Conservation (phyloP, 2,113 vertebrate species). For the Alligator sinensis region DNA sequence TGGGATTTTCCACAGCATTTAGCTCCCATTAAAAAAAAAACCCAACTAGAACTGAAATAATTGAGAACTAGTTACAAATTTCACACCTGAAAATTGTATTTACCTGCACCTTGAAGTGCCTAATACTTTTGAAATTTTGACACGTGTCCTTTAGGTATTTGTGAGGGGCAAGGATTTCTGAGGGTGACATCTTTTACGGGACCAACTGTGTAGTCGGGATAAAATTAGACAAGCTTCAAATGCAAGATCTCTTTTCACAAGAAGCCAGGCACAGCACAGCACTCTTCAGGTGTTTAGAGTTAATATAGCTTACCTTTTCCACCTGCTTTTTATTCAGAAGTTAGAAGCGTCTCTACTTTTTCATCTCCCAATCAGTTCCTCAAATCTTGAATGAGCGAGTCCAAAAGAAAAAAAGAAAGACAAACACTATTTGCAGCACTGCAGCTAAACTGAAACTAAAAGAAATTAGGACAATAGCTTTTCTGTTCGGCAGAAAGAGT, state of each 20-base stretch:
- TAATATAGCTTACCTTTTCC: too few species aligned
- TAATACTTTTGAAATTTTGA: neutral
- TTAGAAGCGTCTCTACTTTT: too few species aligned
- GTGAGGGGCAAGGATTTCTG: too few species aligned
- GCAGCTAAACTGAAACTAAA: neutral
- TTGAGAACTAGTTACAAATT: too few species aligned
- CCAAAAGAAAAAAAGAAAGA: neutral
- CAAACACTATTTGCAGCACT: neutral
- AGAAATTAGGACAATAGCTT: too few species aligned
- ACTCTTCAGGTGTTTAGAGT: too few species aligned
- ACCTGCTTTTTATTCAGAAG: neutral
- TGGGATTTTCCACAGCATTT: neutral
- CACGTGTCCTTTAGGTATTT: accelerated
- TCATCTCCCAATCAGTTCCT: neutral
- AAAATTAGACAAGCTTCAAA: too few species aligned
- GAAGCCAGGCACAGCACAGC: too few species aligned
- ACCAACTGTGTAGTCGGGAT: too few species aligned
- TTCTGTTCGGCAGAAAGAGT: neutral
- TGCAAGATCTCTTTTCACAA: too few species aligned
- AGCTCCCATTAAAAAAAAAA: neutral
- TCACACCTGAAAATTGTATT: neutral
- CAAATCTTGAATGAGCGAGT: neutral
- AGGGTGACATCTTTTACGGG: too few species aligned
- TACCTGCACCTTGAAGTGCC: neutral
- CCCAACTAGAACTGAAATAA: too few species aligned